Base-by-base conservation (phyloP, 1,140 invertebrate species). In the Parapsyche elsis region DNA sequence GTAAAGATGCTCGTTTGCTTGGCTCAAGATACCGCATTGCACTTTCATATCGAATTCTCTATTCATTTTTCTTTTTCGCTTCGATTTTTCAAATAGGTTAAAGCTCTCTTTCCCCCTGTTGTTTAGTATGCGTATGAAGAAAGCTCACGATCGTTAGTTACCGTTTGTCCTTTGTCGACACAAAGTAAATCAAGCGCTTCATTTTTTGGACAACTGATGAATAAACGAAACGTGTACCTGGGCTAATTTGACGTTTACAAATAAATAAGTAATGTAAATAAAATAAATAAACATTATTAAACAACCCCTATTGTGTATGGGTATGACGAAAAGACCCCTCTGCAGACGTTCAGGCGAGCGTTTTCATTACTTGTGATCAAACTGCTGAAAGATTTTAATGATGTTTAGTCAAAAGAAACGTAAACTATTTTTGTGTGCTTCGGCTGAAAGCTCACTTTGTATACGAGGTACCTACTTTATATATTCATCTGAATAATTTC, bases 341-440 rank as follows among this genome's bases (percentile, higher is more conserved):
- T 61, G 21, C 57, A 61, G 57, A 61, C 16, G 19, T 61, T 21
- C 57, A 16, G 57, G n/a, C 16, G 49, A 61, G 57, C 57, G 26
- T 46, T 75, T 77, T 77, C 75, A 77, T 77, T 77, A 77, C 75
- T 77, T 77, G 75, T 77, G 75, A 77, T 77, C 75, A 77, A 23
- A 75, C 19, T 64, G 75, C 75, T 77, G 75, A 77, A 77, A 77
- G 75, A 77, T 77, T 77, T 77, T 77, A 77, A 77, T 77, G 75
- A 77, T 77, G 75, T 77, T 77, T 77, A 77, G 75, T 77, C 75
- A 77, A 77, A 77, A 77, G 75, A 77, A 77, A 64, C 12, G 53
- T 45, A 77, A 77, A 77, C 53, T 64, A 77, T 64, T 64, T 77
- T 64, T 64, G 12, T 77, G 23, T 64, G 14, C 53, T 5, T 12